Evolutionary conservation across 2,888 invertebrate species (phyloP).

Genomic region (Agonopterix alstromeriana): DNA sequence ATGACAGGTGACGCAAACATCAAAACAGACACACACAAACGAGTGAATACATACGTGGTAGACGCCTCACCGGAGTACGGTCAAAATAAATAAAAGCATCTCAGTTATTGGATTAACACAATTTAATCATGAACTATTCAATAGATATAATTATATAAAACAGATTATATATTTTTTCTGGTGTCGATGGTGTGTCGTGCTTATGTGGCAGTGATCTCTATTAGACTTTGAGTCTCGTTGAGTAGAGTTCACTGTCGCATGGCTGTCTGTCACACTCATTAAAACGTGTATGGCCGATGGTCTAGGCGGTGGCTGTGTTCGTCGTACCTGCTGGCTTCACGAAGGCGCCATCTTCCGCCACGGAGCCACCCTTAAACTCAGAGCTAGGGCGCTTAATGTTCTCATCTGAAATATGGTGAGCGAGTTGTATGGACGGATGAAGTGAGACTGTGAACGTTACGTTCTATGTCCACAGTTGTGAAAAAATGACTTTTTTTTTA

Average conservation of each 20-base stretch:
- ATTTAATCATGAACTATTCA: slow-evolving; percentile 75
- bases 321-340: slow-evolving; percentile 69
- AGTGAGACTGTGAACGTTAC: slow-evolving; percentile 45
- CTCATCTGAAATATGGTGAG: slow-evolving; percentile 81
- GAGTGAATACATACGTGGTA: slow-evolving; percentile 74
- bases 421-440: slow-evolving; percentile 66
- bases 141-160: slow-evolving; percentile 64
- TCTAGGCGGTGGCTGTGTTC: slow-evolving; percentile 54
- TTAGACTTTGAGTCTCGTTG: slow-evolving; percentile 22
- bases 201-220: slow-evolving; percentile 64
- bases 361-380: slow-evolving; percentile 85
- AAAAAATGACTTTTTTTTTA: slow-evolving; percentile 2
- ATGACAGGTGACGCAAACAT: slow-evolving; percentile 72
- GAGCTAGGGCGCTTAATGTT: slow-evolving; percentile 90
- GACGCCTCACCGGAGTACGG: slow-evolving; percentile 74
- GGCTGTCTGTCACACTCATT: slow-evolving; percentile 61
- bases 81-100: slow-evolving; percentile 76
- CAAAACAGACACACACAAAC: slow-evolving; percentile 73
- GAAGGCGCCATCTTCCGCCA: slow-evolving; percentile 61
- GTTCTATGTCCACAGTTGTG: slow-evolving; percentile 48
- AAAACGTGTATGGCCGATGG: slow-evolving; percentile 60
- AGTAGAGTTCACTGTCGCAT: slow-evolving; percentile 63
- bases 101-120: slow-evolving; percentile 75
- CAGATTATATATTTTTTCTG: slow-evolving; percentile 68
- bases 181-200: slow-evolving; percentile 69